phyloP scores from a whole-genome alignment of 2,888 invertebrate species.

The Drosophila infuscata region DNA sequence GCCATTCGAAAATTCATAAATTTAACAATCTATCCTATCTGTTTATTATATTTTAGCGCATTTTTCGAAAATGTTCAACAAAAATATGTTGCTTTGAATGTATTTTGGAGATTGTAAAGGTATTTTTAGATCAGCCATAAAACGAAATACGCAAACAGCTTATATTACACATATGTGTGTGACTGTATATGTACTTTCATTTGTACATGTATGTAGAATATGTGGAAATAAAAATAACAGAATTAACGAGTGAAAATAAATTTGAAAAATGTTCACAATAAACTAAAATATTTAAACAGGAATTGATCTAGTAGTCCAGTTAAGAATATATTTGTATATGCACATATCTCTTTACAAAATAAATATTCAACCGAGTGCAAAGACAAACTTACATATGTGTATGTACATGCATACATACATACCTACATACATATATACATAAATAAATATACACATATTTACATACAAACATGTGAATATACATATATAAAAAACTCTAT shows the following conservation, averaged over 20 bases:
- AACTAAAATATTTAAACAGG: neutral
- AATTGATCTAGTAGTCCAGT: constrained; percentile 10
- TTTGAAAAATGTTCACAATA: neutral
- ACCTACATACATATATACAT: neutral
- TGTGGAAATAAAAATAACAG: constrained; percentile 3
- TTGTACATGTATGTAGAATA: constrained; percentile 7
- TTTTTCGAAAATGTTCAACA: constrained; percentile 32
- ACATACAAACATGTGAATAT: constrained; percentile 2
- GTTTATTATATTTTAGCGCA: constrained; percentile 24
- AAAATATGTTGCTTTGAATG: constrained; percentile 36
- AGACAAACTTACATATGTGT: constrained; percentile 6
- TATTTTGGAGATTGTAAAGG: constrained; percentile 73
- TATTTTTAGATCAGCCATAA: constrained; percentile 74
- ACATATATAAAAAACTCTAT: constrained; percentile 30
- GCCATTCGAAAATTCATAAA: neutral
- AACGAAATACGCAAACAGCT: constrained; percentile 82
- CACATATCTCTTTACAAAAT: constrained; percentile 12
- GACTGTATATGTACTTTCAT: constrained; percentile 13
- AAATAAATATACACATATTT: neutral
- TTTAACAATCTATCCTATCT: constrained; percentile 9
- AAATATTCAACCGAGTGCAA: constrained; percentile 7
- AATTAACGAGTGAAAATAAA: neutral
- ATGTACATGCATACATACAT: neutral
- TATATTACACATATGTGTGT: constrained; percentile 68
- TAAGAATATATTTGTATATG: constrained; percentile 4